Base-by-base conservation (phyloP, 2,113 vertebrate species). In the Meleagris gallopavo region DNA sequence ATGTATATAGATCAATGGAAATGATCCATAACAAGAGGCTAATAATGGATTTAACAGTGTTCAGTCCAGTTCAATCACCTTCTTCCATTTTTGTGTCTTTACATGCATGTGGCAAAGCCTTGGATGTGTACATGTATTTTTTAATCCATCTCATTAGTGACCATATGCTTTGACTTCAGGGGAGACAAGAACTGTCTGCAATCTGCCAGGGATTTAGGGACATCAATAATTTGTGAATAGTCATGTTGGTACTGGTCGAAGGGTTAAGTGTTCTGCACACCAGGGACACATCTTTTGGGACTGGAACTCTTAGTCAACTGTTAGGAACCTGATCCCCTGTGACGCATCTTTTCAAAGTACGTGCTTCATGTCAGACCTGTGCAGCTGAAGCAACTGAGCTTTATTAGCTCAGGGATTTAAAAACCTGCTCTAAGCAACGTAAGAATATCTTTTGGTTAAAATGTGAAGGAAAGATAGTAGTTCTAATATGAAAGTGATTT, bases 201-300 rank as follows among this genome's bases (percentile, higher is more conserved):
- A 98, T 98, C 98, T 98, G 97, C 97, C 97, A 97, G 96, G 98
- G 98, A 98, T 98, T 98, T 98, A 95, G 97, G 97, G 97, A 98
- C 98, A 98, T 98, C 98, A 98, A 98, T 99, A 98, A 98, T 98
- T 98, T 98, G 97, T 98, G 98, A 98, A 98, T 97, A 98, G 98
- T 97, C 97, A 97, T 91, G 96, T 98, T 98, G 97, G 97, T 96
- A 61, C 96, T 96, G 97, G 98, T 98, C 95, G 91, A 98, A 98
- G 98, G 98, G 98, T 99, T 98, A 98, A 98, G 98, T 98, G 98
- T 97, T 98, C 97, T 94, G 97, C 97, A 95, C 91, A 97, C 94
- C 80, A 97, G 96, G 98, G 98, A 96, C 97, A 95, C 94, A 95
- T 98, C 98, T 98, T 97, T 75, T 64, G 98, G 98, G 98, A 98